Evolutionary conservation across 2,888 invertebrate species (phyloP), one percentile per base, ranked within the genome.

Genomic region (Carabus problematicus): DNA sequence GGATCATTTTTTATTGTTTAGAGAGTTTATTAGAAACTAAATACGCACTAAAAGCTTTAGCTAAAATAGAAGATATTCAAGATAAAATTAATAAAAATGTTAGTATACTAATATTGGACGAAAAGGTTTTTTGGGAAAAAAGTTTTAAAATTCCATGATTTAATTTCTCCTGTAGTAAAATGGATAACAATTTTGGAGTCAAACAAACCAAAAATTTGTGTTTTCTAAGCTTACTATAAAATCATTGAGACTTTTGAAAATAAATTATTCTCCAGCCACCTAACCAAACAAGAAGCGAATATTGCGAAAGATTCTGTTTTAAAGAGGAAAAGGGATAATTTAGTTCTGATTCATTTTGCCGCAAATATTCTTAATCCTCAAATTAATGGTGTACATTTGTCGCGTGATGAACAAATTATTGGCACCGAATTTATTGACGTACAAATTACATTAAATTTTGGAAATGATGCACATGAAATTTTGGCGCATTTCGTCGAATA

Each of bases 361-460:
- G 74, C 75, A 47, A 74, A 75, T 73, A 72, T 74, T 70, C 70
- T 75, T 55, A 73, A 75, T 71, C 75, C 73, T 39, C 54, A 72
- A 39, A 74, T 71, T 47, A 72, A 71, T 59, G 73, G 75, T 55
- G 39, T 42, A 55, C 19, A 55, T n/a, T 55, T 55, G 55, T 55
- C 55, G 19, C 55, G 55, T 55, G 55, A 55, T 62, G 14, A 59
- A 40, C 59, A 66, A 45, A 14, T 70, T 59, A 42, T 47, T 18
- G 61, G 45, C 18, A 60, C 49, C 12, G 55, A 70, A 58, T 70
- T 60, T 41, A 70, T 60, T 52, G 54, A 70, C 45, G 52, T 19
- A 43, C n/a, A n/a, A n/a, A n/a, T n/a, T n/a, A n/a, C 16, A 29
- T 45, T 55, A 4, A 52, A 70, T 42, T 70, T 70, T 41, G 61